Evolutionary conservation across 2,113 vertebrate genomes (phyloP), one percentile per base, ranked within the genome.

Genomic region (Sphaerodactylus townsendi): DNA sequence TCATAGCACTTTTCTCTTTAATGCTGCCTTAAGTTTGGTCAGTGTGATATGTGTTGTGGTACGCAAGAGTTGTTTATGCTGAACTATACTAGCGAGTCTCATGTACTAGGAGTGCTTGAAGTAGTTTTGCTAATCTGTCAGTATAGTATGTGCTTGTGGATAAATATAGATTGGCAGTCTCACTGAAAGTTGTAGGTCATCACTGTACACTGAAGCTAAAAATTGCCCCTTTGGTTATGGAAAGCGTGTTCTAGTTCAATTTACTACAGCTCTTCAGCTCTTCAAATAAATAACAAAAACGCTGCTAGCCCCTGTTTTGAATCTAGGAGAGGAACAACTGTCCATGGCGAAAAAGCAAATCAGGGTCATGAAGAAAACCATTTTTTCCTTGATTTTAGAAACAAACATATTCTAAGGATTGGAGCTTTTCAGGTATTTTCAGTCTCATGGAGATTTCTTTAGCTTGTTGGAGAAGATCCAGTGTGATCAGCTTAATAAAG

Each of bases 121-220:
- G 96, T 96, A 94, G 94, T 95, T 94, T 96, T 90, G 80, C 95
- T 96, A 96, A 97, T 97, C 96, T 95, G 97, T 96, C 96, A 97
- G 97, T 96, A 96, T 97, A 96, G 95, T 97, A 96, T 98, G 97
- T 97, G 96, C 97, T 95, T 93, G 84, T 74, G 96, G 98, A 96
- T 98, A 99, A 99, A 99, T 98, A 98, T 99, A 99, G 98, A 96
- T 91, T 5, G 88, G 93, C 95, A 94, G 96, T 95, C 95, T 95
- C 96, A 95, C 93, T 80, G 95, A 89, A 93, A 97, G 96, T 95
- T 95, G 95, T 97, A 95, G 94, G 95, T 96, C 96, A 96, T 96
- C 95, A 96, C 96, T 95, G 93, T 93, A 95, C 94, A 93, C 95
- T 95, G 96, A 93, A 94, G 97, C 97, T 99, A 98, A 98, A 99